Base-by-base conservation (phyloP, 2,113 vertebrate genomes). In the Bufo gargarizans region DNA sequence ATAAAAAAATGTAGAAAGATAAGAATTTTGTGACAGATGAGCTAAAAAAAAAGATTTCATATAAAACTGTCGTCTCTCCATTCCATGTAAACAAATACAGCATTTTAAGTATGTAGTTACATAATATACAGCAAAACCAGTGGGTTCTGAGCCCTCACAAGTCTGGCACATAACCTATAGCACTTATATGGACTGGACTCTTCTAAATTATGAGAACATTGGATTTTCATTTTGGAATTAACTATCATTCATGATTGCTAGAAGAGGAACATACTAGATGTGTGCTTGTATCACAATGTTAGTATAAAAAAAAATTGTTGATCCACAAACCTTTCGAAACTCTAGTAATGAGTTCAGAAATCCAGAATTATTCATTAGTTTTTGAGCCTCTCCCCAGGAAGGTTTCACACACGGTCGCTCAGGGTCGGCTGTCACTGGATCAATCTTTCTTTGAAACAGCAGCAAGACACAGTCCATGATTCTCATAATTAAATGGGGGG, bases 391-490 rank as follows among this genome's bases (percentile, higher is more conserved):
- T 1, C 88, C 47, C 96, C 96, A 97, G 0, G 96, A 97, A 0
- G 96, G 96, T 61, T 93, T 93, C 0, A 93, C 90, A 90, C 95
- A 95, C 10, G 91, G 88, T 10, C 88, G 91, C 20, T 96, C 96
- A 0, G 93, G 93, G 92, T 97, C 96, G 22, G 90, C 8, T 16
- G 92, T 93, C 59, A 97, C 94, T 0, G 91, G 0, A 82, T 96
- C 94, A 55, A 97, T 90, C 92, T 93, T 95, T 86, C 95, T 94
- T 91, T 96, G 96, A 90, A 97, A 96, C 45, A 97, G 92, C 90
- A 97, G 94, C 83, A 97, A 91, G 16, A 96, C 96, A 0, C 94
- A 95, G 84, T 97, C 96, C 96, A 97, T 97, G 92, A 97, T 97
- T 89, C 95, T 91, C 96, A 97, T 97, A 91, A 97, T 97, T 91